These are phyloP conservation scores for Oreonectes daqikongensis DNA, from an alignment of 2,797 vertebrate species.

Conservation along the genomic window DNA sequence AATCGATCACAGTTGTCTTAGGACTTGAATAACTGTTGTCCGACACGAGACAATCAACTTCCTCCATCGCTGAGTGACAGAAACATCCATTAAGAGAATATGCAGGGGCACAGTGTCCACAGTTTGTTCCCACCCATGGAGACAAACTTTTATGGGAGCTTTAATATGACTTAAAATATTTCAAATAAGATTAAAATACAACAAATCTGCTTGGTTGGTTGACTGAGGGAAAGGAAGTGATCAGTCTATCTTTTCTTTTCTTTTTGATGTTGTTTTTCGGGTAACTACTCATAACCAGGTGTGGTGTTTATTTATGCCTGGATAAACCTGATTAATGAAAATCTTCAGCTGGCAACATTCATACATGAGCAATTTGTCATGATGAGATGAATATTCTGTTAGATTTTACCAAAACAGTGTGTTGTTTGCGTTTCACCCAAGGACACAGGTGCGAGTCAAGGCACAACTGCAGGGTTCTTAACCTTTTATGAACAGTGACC, in stretches of 20 bases:
- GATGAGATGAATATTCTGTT: not conserved
- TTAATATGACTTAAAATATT: no score
- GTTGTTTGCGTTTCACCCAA: slow-evolving; percentile 10
- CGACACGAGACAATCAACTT: slow-evolving; percentile 7
- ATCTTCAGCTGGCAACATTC: slow-evolving; percentile 3
- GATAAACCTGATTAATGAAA: not conserved
- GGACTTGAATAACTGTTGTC: slow-evolving; percentile 13
- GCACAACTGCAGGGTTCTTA: not conserved
- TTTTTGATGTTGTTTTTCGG: not conserved
- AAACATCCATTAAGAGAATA: not conserved
- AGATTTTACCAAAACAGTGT: not conserved
- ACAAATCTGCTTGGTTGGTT: no score
- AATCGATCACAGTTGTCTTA: slow-evolving; percentile 25
- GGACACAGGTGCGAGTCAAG: slow-evolving; percentile 17
- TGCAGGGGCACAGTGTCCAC: not conserved
- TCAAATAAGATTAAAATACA: no score
- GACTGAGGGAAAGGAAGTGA: no score
- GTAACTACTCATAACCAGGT: not conserved
- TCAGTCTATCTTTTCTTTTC: not conserved
- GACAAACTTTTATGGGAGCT: no score
- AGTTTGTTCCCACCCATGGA: not conserved
- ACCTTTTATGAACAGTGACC: not conserved
- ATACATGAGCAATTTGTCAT: not conserved
- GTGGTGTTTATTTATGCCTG: not conserved
- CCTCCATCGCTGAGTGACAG: not conserved